Evolutionary conservation across 2,888 invertebrate species (phyloP).

Genomic region (Lamellibrachia columna): DNA sequence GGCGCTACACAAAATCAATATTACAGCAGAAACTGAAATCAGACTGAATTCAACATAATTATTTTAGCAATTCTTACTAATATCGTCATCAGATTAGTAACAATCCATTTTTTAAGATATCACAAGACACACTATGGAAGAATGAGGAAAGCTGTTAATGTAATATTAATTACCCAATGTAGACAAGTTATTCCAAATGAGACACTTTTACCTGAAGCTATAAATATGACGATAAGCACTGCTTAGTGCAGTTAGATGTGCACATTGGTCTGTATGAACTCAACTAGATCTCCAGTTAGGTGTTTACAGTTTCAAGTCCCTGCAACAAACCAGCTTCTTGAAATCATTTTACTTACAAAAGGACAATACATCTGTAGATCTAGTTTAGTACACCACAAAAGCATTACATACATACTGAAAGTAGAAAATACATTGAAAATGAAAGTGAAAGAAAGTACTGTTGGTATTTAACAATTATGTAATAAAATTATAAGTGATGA

Average conservation of each 20-base stretch:
- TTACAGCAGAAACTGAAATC: neutral
- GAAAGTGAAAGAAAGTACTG: too few relatives aligned
- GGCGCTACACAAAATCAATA: neutral
- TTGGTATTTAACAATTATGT: too few relatives aligned
- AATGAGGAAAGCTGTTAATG: neutral
- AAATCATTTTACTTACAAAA: neutral
- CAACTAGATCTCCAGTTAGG: neutral
- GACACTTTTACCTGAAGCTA: neutral
- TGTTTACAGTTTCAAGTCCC: neutral
- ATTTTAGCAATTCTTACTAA: neutral
- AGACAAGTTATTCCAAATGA: constrained; percentile 3
- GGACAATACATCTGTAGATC: neutral
- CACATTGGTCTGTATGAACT: constrained; percentile 9
- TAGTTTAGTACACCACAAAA: too few relatives aligned
- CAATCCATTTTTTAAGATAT: too few relatives aligned
- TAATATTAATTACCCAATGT: neutral
- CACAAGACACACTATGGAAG: neutral
- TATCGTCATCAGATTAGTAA: too few relatives aligned
- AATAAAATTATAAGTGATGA: too few relatives aligned
- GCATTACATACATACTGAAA: too few relatives aligned
- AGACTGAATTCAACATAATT: neutral
- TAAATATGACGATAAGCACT: neutral
- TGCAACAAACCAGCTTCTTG: neutral
- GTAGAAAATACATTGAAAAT: too few relatives aligned
- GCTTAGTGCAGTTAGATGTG: neutral